Evolutionary conservation across 2,888 invertebrate species (phyloP).

Genomic region (Caenorhabditis parvicauda): DNA sequence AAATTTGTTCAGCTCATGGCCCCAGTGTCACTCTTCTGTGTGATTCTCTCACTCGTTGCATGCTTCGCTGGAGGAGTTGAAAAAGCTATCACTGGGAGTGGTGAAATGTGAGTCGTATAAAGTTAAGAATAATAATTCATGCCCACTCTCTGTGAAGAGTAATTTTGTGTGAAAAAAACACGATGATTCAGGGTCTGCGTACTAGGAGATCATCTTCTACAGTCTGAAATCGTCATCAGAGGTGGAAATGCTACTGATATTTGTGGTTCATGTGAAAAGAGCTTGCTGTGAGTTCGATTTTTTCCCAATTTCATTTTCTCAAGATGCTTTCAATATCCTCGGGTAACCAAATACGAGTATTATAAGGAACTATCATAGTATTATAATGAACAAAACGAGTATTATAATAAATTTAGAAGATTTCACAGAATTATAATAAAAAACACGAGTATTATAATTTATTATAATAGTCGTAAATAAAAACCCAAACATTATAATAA

Average conservation of each 20-base stretch:
- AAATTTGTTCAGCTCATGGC: conserved; percentile 99
- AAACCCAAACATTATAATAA: too few species aligned
- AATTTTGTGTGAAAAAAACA: too few species aligned
- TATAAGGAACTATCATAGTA: too few species aligned
- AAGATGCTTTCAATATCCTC: background rate
- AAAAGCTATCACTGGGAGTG: conserved; percentile 78
- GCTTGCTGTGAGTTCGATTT: conserved; percentile 39
- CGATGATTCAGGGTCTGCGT: conserved; percentile 76
- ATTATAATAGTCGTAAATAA: too few species aligned
- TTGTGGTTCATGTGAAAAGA: conserved; percentile 72
- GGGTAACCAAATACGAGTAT: too few species aligned
- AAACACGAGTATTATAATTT: too few species aligned
- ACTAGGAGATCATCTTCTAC: conserved; percentile 81
- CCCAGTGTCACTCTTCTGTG: conserved; percentile 90
- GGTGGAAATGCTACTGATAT: conserved; percentile 55
- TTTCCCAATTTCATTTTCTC: background rate
- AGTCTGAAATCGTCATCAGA: conserved; percentile 38
- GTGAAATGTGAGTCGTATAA: conserved; percentile 73
- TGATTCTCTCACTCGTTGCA: conserved; percentile 88
- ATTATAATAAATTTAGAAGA: too few species aligned
- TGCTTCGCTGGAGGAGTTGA: conserved; percentile 90
- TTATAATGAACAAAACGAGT: too few species aligned
- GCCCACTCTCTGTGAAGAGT: background rate
- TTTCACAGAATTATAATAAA: too few species aligned
- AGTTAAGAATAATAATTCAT: background rate